Evolutionary conservation across 2,888 invertebrate species (phyloP).

Genomic region (Cordilura impudica): DNA sequence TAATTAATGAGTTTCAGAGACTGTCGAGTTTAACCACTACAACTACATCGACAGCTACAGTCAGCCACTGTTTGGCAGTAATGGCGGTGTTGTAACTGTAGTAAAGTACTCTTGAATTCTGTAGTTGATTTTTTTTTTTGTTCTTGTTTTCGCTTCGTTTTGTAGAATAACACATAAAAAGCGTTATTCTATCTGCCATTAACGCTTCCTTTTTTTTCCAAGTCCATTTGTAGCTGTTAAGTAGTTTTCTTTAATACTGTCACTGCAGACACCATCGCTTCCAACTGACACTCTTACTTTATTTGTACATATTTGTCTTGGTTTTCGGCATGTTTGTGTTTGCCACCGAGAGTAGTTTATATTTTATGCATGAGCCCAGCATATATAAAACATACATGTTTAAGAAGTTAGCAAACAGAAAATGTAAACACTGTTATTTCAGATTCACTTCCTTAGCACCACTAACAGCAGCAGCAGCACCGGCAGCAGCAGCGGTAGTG

Average conservation of each 20-base stretch:
- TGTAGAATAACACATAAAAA: slow-evolving; percentile 47
- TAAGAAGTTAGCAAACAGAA: slow-evolving; percentile 14
- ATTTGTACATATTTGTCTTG: slow-evolving; percentile 40
- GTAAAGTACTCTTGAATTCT: slow-evolving; percentile 50
- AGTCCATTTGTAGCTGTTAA: slow-evolving; percentile 54
- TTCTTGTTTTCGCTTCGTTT: slow-evolving; percentile 7
- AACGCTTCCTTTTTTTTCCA: slow-evolving; percentile 58
- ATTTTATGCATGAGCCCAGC: slow-evolving; percentile 56
- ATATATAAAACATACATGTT: slow-evolving; percentile 50
- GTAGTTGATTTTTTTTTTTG: neutral
- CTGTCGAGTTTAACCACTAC: slow-evolving; percentile 52
- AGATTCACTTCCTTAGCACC: slow-evolving; percentile 43
- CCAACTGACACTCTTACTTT: slow-evolving; percentile 3
- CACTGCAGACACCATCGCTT: slow-evolving; percentile 8
- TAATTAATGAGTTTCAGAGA: slow-evolving; percentile 72
- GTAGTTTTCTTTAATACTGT: slow-evolving; percentile 50
- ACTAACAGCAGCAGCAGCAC: neutral
- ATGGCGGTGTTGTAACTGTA: slow-evolving; percentile 29
- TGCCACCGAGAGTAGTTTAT: slow-evolving; percentile 43
- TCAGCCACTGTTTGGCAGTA: slow-evolving; percentile 43
- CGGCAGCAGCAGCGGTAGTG: neutral
- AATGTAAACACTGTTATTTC: slow-evolving; percentile 15
- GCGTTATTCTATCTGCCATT: slow-evolving; percentile 55
- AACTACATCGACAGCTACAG: slow-evolving; percentile 35
- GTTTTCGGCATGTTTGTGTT: slow-evolving; percentile 45